Evolutionary conservation across 2,797 vertebrate species (phyloP).

Genomic region (Chiloscyllium punctatum): DNA sequence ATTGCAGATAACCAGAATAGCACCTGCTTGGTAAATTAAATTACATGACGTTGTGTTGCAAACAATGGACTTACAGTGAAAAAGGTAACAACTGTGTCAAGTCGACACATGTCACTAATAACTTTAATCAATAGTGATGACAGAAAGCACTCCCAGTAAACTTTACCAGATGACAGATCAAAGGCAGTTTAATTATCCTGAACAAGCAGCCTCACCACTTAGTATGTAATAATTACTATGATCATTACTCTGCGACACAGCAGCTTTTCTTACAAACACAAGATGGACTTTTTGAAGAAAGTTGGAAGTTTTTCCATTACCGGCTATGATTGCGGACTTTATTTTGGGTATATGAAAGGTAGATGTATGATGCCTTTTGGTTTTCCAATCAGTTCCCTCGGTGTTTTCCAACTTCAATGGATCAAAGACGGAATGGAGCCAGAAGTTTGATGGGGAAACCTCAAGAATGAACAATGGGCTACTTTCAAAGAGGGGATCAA

Average conservation of each 20-base stretch:
- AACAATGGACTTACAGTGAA: neutral
- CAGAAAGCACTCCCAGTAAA: constrained; percentile 14
- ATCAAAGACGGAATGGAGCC: too few relatives aligned
- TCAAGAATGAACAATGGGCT: too few relatives aligned
- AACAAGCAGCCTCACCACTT: neutral
- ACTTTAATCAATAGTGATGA: constrained; percentile 23
- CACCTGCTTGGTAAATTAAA: neutral
- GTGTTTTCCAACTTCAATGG: too few relatives aligned
- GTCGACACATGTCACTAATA: neutral
- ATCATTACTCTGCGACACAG: neutral
- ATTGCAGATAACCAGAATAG: neutral
- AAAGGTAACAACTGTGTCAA: neutral
- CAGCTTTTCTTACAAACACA: neutral
- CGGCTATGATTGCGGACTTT: neutral
- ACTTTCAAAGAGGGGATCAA: too few relatives aligned
- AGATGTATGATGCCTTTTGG: neutral
- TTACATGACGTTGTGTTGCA: neutral
- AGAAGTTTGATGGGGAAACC: too few relatives aligned
- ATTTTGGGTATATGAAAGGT: neutral
- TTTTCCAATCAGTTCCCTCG: neutral
- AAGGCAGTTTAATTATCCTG: neutral
- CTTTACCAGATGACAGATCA: constrained; percentile 29
- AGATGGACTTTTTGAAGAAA: neutral
- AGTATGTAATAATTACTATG: neutral
- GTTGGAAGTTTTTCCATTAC: neutral